A percentile compares a stretch with the other conserved stretches of the same genome.
Conservation (phyloP, 2,888 invertebrate species). For the Apamea crenata region DNA sequence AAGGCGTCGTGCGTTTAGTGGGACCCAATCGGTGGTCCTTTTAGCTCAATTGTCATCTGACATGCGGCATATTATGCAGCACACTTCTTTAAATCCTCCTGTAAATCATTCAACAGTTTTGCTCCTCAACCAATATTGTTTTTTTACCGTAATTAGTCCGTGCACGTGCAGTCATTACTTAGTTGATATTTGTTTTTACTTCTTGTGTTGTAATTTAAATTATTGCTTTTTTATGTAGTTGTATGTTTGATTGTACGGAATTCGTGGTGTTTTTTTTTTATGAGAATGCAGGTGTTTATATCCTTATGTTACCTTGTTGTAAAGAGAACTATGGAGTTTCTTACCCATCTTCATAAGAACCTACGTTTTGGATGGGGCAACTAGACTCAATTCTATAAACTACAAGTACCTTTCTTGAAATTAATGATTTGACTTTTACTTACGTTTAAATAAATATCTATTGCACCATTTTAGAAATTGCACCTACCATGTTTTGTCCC, state of each 20-base stretch:
- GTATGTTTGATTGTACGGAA: background rate
- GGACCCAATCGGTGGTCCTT: no score
- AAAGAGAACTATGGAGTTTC: background rate
- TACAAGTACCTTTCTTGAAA: background rate
- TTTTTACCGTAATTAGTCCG: background rate
- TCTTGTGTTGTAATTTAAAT: background rate
- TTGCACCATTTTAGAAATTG: background rate
- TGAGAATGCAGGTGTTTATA: background rate
- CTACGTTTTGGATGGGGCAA: background rate
- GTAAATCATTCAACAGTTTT: background rate
- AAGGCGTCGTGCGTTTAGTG: no score
- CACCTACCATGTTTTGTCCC: background rate
- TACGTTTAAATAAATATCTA: background rate
- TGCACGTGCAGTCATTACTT: background rate
- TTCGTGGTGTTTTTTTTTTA: background rate
- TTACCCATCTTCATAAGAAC: no score
- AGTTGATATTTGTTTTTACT: background rate
- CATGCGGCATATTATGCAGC: no score
- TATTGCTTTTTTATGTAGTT: no score
- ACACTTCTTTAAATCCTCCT: background rate
- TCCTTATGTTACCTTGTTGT: background rate
- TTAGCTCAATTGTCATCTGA: no score
- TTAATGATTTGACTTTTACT: background rate
- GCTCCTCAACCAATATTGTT: background rate
- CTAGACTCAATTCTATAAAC: background rate